These are phyloP conservation scores for Lasioglossum vierecki DNA, from an alignment of 2,888 invertebrate species.

Conservation along the genomic window DNA sequence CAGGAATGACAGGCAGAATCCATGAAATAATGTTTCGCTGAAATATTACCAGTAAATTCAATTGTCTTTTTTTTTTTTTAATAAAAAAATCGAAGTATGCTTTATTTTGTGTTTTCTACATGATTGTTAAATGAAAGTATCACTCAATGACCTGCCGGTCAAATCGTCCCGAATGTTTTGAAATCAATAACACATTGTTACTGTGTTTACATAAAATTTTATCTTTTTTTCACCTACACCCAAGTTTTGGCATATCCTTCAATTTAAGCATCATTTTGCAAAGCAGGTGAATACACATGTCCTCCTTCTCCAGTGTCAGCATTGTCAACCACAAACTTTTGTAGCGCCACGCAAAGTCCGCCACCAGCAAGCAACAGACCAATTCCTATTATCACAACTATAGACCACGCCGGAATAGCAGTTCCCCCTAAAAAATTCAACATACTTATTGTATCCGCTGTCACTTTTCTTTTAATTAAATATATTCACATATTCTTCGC, in stretches of 20 bases:
- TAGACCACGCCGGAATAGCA: conserved; percentile 91
- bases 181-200: conserved; percentile 36
- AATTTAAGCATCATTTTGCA: conserved; percentile 85
- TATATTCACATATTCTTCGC: conserved; percentile 79
- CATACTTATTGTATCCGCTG: not conserved
- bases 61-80: not conserved
- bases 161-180: not conserved
- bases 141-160: not conserved
- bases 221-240: conserved; percentile 5
- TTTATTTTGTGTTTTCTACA: not conserved
- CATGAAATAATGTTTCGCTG: not conserved
- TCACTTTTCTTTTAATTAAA: not conserved
- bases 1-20: not conserved
- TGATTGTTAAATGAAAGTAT: not conserved
- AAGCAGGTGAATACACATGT: conserved; percentile 85
- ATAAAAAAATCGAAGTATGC: not conserved
- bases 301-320: conserved; percentile 84
- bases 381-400: conserved; percentile 88
- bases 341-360: conserved; percentile 88
- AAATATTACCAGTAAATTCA: not conserved
- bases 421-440: conserved; percentile 86
- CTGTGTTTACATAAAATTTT: conserved; percentile 60
- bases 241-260: conserved; percentile 3
- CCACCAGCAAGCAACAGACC: conserved; percentile 90
- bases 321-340: conserved; percentile 88